Evolutionary conservation across 92 coral and sea anemone species (phyloP).

Genomic region (Metridium senile): DNA sequence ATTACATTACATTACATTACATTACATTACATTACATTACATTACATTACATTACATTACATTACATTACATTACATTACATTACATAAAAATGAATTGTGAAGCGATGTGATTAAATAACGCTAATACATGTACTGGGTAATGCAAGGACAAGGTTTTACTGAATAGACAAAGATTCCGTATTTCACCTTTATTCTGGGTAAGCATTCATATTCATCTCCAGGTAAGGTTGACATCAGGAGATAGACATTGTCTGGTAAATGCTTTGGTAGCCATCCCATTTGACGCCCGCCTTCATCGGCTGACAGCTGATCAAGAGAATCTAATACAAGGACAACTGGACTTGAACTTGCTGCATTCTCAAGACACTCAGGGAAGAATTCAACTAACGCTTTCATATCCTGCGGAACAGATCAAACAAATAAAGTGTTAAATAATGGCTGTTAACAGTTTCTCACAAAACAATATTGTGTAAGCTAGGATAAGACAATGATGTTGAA

Average conservation of each 20-base stretch:
- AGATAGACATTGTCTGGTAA: constrained; percentile 74
- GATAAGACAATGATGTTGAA: no score
- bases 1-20: no score
- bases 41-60: no score
- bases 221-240: constrained; percentile 87
- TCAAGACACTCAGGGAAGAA: constrained; percentile 80
- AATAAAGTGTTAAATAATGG: background rate
- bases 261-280: constrained; percentile 88
- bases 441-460: no score
- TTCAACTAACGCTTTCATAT: constrained; percentile 69
- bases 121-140: no score
- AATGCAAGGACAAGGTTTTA: no score
- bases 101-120: no score
- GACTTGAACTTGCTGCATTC: constrained; percentile 61
- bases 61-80: no score
- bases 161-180: background rate
- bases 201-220: constrained; percentile 73
- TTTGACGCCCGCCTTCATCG: constrained; percentile 85
- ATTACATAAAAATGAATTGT: no score
- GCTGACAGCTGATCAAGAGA: constrained; percentile 91
- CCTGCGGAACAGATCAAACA: constrained; percentile 47
- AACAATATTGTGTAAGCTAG: no score
- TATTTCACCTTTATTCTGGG: constrained; percentile 75
- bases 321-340: constrained; percentile 87
- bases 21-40: no score